Percentiles rank a stretch among this genome's conserved stretches.
Conservation (phyloP, 1,140 invertebrate species). For the Macrostomum lignano region DNA sequence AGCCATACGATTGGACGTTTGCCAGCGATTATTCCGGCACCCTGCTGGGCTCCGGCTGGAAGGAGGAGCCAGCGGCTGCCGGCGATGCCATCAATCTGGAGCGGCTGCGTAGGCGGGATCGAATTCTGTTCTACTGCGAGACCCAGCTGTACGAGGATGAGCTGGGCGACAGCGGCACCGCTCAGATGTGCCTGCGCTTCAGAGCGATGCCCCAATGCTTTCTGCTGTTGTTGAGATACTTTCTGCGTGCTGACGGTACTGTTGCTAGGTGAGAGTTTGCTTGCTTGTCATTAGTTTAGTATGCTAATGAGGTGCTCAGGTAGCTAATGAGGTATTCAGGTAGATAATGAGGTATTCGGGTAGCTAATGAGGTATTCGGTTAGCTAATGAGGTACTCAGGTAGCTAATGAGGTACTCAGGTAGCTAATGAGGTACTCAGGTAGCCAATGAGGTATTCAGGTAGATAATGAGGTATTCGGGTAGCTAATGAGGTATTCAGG, state of each 20-base stretch:
- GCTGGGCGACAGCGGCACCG: slow-evolving; percentile 64
- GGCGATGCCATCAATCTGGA: slow-evolving; percentile 57
- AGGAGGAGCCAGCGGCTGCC: slow-evolving; percentile 32
- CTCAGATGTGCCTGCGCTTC: background rate
- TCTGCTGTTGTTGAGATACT: slow-evolving; percentile 2
- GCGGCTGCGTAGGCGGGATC: slow-evolving; percentile 55
- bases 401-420: no score
- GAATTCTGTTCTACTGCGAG: slow-evolving; percentile 76
- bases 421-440: no score
- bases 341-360: no score
- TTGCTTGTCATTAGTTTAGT: no score
- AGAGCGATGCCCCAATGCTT: slow-evolving; percentile 3
- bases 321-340: no score
- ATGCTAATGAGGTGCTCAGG: no score
- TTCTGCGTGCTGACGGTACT: slow-evolving; percentile 4
- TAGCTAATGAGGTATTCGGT: no score
- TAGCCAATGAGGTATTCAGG: no score
- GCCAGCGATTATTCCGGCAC: slow-evolving; percentile 70
- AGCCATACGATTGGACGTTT: slow-evolving; percentile 91
- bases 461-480: no score
- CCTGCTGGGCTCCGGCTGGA: slow-evolving; percentile 32
- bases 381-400: no score
- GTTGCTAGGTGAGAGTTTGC: no score
- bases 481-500: no score
- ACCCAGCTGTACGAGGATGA: slow-evolving; percentile 86